Percentiles rank a stretch among this genome's conserved stretches.
Conservation (phyloP, 2,113 vertebrate species). For the Zootoca vivipara region DNA sequence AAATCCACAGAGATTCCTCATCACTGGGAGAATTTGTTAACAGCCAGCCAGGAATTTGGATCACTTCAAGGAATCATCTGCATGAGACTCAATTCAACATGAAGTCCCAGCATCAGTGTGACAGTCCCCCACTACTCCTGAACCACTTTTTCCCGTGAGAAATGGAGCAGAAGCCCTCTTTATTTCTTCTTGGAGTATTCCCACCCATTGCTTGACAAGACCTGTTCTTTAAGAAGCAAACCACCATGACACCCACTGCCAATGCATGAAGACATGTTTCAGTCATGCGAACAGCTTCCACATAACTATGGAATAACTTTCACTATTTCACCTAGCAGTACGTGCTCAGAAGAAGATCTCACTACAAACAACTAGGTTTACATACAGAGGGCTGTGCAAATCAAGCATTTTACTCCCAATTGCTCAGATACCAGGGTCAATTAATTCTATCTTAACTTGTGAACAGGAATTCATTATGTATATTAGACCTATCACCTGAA, state of each 20-base stretch:
- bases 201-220: not conserved
- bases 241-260: not conserved
- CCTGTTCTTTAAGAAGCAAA: not conserved
- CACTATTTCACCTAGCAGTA: no score
- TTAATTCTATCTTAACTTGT: not conserved
- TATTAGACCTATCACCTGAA: not conserved
- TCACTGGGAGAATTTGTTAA: not conserved
- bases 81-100: not conserved
- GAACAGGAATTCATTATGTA: not conserved
- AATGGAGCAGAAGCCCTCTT: not conserved
- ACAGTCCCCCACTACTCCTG: not conserved
- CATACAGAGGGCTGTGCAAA: not conserved
- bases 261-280: not conserved
- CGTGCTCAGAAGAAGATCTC: not conserved
- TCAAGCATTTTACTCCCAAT: not conserved
- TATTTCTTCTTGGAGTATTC: not conserved
- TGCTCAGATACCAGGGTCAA: not conserved
- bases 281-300: not conserved
- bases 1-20: not conserved
- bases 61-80: not conserved
- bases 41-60: not conserved
- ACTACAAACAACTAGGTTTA: not conserved
- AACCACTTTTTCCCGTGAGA: not conserved
- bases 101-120: not conserved
- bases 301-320: not conserved